Conservation (phyloP, 2,113 vertebrate genomes). For the Rhadina sibilatrix region DNA sequence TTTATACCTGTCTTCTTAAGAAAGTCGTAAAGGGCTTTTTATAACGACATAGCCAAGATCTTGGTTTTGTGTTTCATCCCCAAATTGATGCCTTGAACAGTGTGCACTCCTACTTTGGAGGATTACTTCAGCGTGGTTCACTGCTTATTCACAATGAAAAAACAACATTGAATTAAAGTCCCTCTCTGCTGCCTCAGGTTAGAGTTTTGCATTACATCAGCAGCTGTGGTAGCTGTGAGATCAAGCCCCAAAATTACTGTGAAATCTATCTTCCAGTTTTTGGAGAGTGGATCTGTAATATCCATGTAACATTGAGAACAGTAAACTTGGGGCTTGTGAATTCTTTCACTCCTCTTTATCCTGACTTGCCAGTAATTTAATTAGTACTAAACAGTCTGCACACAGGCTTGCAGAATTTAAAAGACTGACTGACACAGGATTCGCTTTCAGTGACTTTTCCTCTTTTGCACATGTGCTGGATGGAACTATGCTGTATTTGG, state of each 20-base stretch:
- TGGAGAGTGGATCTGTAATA: constrained; percentile 10
- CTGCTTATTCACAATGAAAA: constrained; percentile 44
- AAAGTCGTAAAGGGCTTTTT: constrained; percentile 9
- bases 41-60: neutral
- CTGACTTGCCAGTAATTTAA: constrained; percentile 24
- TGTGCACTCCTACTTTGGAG: neutral
- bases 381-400: constrained; percentile 33
- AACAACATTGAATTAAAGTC: constrained; percentile 3
- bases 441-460: neutral
- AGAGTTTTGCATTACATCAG: constrained; percentile 47
- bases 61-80: constrained; percentile 34
- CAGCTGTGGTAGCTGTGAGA: constrained; percentile 39
- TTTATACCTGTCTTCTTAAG: neutral
- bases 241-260: constrained; percentile 13
- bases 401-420: constrained; percentile 2
- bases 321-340: constrained; percentile 40
- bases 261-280: constrained; percentile 42
- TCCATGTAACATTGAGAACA: constrained; percentile 2
- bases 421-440: neutral
- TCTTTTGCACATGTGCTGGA: constrained; percentile 40
- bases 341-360: constrained; percentile 41
- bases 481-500: constrained; percentile 2
- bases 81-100: constrained; percentile 30
- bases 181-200: constrained; percentile 42
- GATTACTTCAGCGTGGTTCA: constrained; percentile 55